These are phyloP conservation scores for Poecilia picta DNA, from an alignment of 2,797 vertebrate genomes.

Conservation along the genomic window DNA sequence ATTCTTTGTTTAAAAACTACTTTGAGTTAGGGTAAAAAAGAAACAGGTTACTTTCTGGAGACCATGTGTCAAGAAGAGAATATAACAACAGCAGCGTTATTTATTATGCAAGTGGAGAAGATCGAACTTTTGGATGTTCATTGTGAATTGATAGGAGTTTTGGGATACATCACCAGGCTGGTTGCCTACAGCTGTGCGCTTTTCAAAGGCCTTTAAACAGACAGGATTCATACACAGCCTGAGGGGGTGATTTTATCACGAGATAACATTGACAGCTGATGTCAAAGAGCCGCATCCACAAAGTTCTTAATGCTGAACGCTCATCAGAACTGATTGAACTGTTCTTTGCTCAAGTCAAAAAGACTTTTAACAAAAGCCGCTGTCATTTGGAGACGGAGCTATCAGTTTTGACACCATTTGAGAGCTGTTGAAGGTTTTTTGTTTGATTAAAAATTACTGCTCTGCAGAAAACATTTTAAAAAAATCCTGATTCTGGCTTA, in stretches of 20 bases:
- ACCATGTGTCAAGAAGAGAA: constrained; percentile 1
- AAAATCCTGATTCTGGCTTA: not conserved
- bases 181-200: constrained; percentile 23
- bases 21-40: not conserved
- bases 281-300: constrained; percentile 47
- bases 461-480: not conserved
- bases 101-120: constrained; percentile 10
- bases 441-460: constrained; percentile 39
- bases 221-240: constrained; percentile 44
- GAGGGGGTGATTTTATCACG: constrained; percentile 49
- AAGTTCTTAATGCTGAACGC: constrained; percentile 40
- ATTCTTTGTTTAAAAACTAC: not conserved
- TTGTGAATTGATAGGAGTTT: constrained; percentile 45
- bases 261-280: constrained; percentile 59
- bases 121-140: constrained; percentile 23
- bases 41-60: not conserved
- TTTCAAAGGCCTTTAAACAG: constrained; percentile 57
- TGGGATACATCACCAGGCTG: constrained; percentile 36
- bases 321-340: constrained; percentile 48
- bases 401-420: constrained; percentile 12
- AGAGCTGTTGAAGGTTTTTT: constrained; percentile 33
- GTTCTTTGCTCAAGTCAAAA: constrained; percentile 54
- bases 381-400: constrained; percentile 20
- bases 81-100: constrained; percentile 5
- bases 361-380: constrained; percentile 41